These are phyloP conservation scores for Dendrolimus pini DNA, from an alignment of 2,888 invertebrate genomes.

Conservation along the genomic window DNA sequence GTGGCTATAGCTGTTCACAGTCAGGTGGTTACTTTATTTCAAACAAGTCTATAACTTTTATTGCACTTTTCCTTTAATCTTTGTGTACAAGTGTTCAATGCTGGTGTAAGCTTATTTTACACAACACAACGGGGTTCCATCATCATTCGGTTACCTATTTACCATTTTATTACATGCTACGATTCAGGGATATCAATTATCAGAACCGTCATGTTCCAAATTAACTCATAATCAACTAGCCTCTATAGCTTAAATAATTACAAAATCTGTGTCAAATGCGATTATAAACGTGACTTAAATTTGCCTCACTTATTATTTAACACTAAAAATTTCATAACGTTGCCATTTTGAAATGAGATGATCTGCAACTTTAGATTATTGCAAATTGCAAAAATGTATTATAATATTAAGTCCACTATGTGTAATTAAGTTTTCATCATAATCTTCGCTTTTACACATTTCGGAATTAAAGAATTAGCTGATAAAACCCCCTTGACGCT, in stretches of 20 bases:
- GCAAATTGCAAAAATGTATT: neutral
- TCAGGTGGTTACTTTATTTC: too few species aligned
- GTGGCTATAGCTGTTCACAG: too few species aligned
- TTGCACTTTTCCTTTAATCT: too few species aligned
- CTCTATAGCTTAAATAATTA: neutral
- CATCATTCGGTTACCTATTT: too few species aligned
- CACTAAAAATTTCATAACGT: neutral
- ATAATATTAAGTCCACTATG: neutral
- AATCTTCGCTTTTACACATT: neutral
- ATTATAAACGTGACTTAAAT: neutral
- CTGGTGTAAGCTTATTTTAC: too few species aligned
- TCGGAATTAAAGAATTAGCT: too few species aligned
- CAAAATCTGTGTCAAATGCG: neutral
- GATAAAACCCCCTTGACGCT: too few species aligned
- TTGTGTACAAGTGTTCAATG: too few species aligned
- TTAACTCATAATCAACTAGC: neutral
- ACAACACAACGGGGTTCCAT: too few species aligned
- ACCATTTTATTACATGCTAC: too few species aligned
- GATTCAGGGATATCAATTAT: neutral
- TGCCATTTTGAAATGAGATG: neutral
- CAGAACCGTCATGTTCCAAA: neutral
- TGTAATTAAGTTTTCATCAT: neutral
- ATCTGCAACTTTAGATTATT: neutral
- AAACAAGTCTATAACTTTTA: too few species aligned
- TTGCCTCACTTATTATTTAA: neutral